Evolutionary conservation across 1,140 invertebrate genomes (phyloP).

Genomic region (Panulirus ornatus): DNA sequence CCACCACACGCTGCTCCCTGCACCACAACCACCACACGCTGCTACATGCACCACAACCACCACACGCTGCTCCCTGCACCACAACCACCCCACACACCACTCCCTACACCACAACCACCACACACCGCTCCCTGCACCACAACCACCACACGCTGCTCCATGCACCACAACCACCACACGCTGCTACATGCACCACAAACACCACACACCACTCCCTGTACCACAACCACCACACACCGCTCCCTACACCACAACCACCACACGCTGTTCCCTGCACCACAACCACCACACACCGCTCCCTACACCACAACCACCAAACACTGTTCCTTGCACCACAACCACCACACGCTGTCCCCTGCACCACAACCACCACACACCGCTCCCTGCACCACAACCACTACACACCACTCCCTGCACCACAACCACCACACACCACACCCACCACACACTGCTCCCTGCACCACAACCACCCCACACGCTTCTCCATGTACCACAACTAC

Average conservation of each 20-base stretch:
- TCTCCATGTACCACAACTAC: too few relatives aligned
- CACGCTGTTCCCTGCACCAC: neutral
- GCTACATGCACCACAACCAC: neutral
- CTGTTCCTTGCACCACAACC: neutral
- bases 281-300: neutral
- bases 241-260: neutral
- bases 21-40: neutral
- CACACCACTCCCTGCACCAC: too few relatives aligned
- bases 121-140: neutral
- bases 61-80: neutral
- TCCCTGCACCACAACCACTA: too few relatives aligned
- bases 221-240: neutral
- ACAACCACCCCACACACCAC: too few relatives aligned
- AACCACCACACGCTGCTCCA: neutral
- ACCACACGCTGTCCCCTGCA: neutral
- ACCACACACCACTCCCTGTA: neutral
- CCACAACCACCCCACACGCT: too few relatives aligned
- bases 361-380: neutral
- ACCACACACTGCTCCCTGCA: too few relatives aligned
- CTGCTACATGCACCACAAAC: neutral
- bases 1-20: neutral
- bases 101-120: neutral
- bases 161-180: slow-evolving; percentile 34
- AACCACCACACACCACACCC: too few relatives aligned
- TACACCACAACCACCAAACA: neutral